phyloP scores from a whole-genome alignment of 2,113 vertebrate genomes.

The Channa maculata region DNA sequence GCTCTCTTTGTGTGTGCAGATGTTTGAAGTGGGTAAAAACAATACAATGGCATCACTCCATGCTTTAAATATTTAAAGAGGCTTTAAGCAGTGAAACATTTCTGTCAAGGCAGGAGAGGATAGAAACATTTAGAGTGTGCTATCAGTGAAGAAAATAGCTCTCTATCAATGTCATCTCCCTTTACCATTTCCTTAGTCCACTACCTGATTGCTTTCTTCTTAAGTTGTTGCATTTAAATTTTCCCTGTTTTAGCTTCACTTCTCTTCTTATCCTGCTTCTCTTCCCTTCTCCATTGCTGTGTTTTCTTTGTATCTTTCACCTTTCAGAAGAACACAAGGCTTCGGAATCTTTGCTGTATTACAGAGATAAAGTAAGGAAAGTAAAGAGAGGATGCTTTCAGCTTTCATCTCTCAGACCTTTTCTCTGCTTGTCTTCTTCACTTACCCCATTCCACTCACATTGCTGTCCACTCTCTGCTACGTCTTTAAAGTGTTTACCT shows the following conservation, averaged over 20 bases:
- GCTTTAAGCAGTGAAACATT: slow-evolving; percentile 56
- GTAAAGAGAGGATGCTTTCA: neutral
- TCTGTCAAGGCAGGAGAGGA: slow-evolving; percentile 40
- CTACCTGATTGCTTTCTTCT: slow-evolving; percentile 13
- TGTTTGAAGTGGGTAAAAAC: slow-evolving; percentile 60
- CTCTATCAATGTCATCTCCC: slow-evolving; percentile 7
- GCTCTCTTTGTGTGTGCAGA: slow-evolving; percentile 39
- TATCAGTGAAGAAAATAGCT: slow-evolving; percentile 27
- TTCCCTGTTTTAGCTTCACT: slow-evolving; percentile 7
- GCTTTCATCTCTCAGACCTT: neutral
- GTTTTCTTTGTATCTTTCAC: slow-evolving; percentile 1
- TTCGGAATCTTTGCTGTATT: slow-evolving; percentile 1
- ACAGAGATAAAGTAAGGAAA: neutral
- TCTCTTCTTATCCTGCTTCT: neutral
- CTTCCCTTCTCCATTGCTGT: neutral
- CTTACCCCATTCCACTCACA: slow-evolving; percentile 13
- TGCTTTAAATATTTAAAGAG: slow-evolving; percentile 72
- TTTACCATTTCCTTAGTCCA: neutral
- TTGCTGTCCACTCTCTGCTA: slow-evolving; percentile 16
- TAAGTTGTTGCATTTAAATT: neutral
- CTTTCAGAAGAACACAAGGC: neutral
- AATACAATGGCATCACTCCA: slow-evolving; percentile 56
- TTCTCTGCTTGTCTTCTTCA: neutral
- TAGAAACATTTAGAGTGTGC: slow-evolving; percentile 21
- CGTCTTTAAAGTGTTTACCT: slow-evolving; percentile 38